These are phyloP conservation scores for Odontocolon sp. DNA, from an alignment of 2,888 invertebrate species.

Conservation along the genomic window DNA sequence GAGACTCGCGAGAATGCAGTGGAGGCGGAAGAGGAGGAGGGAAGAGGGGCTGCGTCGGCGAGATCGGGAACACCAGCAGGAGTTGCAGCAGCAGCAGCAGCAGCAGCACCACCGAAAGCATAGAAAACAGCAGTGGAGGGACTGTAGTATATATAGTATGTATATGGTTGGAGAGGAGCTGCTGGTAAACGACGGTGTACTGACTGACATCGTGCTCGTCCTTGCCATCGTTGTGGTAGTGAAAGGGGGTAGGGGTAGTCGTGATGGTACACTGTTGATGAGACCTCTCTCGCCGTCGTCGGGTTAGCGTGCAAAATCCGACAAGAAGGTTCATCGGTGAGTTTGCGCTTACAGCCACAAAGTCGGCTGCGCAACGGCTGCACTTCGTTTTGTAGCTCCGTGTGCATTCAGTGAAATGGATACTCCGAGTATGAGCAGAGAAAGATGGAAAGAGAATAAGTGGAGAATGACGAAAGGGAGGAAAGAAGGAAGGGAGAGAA, in stretches of 20 bases:
- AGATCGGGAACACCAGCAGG: slow-evolving; percentile 36
- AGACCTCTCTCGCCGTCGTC: slow-evolving; percentile 21
- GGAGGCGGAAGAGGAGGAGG: slow-evolving; percentile 39
- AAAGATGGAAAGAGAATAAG: slow-evolving; percentile 25
- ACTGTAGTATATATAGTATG: slow-evolving; percentile 4
- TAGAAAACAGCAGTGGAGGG: slow-evolving; percentile 38
- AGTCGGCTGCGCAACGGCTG: slow-evolving; percentile 31
- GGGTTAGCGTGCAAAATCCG: slow-evolving; percentile 54
- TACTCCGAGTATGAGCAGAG: slow-evolving; percentile 26
- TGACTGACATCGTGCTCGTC: slow-evolving; percentile 15
- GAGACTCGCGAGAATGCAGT: slow-evolving; percentile 59
- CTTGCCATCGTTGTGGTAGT: not conserved
- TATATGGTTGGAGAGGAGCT: not conserved
- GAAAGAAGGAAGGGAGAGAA: slow-evolving; percentile 5
- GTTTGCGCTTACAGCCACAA: slow-evolving; percentile 50
- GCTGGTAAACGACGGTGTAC: not conserved
- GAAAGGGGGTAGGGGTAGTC: not conserved
- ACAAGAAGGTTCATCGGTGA: slow-evolving; percentile 46
- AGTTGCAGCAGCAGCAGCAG: slow-evolving; percentile 31
- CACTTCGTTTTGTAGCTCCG: slow-evolving; percentile 3
- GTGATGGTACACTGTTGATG: slow-evolving; percentile 5
- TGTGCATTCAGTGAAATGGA: slow-evolving; percentile 38
- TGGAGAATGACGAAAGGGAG: slow-evolving; percentile 19
- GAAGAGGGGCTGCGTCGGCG: slow-evolving; percentile 38
- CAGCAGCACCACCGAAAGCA: slow-evolving; percentile 20